Evolutionary conservation across 2,113 vertebrate species (phyloP).

Genomic region (Thermophis baileyi): DNA sequence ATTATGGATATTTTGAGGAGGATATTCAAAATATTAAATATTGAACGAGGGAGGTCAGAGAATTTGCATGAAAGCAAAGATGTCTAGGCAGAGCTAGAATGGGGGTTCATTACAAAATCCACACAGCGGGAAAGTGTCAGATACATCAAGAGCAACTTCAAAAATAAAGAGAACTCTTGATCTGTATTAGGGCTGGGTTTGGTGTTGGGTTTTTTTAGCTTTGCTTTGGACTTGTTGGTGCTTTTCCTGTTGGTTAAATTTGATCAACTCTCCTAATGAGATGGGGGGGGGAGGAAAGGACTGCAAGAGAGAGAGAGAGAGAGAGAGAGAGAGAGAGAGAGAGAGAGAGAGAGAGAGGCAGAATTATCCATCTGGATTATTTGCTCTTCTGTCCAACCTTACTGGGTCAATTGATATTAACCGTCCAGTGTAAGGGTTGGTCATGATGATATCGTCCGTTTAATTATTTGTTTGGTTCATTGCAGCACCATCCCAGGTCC

Average conservation of each 20-base stretch:
- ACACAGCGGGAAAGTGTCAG: background rate
- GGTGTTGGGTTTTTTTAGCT: background rate
- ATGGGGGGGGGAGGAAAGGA: background rate
- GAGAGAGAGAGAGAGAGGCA: background rate
- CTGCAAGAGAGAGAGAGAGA: background rate
- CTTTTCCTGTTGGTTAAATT: background rate
- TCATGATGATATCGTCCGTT: background rate
- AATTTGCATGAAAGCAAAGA: slow-evolving; percentile 59
- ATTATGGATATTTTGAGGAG: slow-evolving; percentile 60
- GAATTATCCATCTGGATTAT: background rate
- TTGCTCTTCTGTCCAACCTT: background rate
- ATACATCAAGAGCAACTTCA: background rate
- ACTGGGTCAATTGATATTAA: background rate
- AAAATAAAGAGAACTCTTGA: background rate
- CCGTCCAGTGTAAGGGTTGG: background rate
- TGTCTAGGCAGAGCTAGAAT: slow-evolving; percentile 49
- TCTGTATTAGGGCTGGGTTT: background rate
- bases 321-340: too few relatives aligned
- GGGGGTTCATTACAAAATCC: background rate
- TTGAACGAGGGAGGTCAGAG: slow-evolving; percentile 70
- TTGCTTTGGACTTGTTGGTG: background rate
- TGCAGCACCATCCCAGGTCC: background rate
- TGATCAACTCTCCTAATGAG: background rate
- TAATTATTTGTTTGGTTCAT: background rate
- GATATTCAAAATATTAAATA: slow-evolving; percentile 73